These are phyloP conservation scores for Hanleya hanleyi DNA, from an alignment of 2,888 invertebrate genomes.

Conservation along the genomic window DNA sequence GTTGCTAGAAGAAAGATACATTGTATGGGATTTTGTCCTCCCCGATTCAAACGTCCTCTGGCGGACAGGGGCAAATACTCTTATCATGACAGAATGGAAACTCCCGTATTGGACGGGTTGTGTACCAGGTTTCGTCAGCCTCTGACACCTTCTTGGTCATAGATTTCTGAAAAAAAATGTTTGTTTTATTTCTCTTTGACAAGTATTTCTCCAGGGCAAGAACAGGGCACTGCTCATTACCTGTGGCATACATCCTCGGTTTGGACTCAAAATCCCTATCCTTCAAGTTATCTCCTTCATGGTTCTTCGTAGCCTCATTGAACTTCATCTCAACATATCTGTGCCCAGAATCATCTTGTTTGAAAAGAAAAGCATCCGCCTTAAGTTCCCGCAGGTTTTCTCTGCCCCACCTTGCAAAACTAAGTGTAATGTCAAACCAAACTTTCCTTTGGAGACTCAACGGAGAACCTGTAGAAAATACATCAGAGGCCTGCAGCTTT, in stretches of 20 bases:
- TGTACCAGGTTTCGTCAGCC: constrained; percentile 12
- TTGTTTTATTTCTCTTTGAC: constrained; percentile 11
- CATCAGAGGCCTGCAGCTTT: constrained; percentile 10
- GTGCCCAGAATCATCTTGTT: too few relatives aligned
- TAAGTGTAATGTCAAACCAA: constrained; percentile 27
- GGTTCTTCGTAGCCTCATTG: constrained; percentile 26
- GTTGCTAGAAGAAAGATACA: too few relatives aligned
- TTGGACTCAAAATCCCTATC: constrained; percentile 9
- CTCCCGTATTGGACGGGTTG: constrained; percentile 11
- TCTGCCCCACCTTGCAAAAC: constrained; percentile 20
- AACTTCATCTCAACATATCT: constrained; percentile 20
- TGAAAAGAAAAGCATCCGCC: constrained; percentile 10
- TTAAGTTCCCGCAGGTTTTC: constrained; percentile 21
- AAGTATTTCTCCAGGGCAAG: constrained; percentile 11
- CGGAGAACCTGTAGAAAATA: constrained; percentile 3
- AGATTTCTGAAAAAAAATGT: constrained; percentile 16
- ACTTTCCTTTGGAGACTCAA: constrained; percentile 18
- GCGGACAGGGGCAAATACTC: too few relatives aligned
- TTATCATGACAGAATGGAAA: too few relatives aligned
- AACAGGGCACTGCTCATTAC: constrained; percentile 13
- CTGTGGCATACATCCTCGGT: constrained; percentile 22
- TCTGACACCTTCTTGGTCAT: neutral
- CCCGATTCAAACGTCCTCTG: too few relatives aligned
- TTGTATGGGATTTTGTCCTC: too few relatives aligned
- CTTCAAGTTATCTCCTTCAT: constrained; percentile 11